Base-by-base conservation (phyloP, 2,888 invertebrate genomes). In the Diarsia rubi region DNA sequence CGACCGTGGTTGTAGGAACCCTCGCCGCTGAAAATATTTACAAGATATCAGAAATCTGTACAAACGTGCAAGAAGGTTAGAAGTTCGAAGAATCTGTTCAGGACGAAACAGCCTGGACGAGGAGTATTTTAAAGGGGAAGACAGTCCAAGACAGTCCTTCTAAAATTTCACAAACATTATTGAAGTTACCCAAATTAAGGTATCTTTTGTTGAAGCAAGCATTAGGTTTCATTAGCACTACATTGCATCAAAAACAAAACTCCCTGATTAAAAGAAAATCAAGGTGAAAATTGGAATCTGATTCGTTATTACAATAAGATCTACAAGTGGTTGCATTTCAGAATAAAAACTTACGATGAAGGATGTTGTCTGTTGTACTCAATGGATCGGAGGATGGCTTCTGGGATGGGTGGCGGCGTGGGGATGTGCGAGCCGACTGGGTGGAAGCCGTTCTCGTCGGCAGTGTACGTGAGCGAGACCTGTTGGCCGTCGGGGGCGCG, bases 401-500 rank as follows among this genome's bases (percentile, higher is more conserved):
- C 97, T 3, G 97, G 97, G 85, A 97, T 97, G 24, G 97, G 97
- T 5, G 97, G 97, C 3, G 97, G 96, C 0, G 97, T 97, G 66
- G 97, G 97, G 42, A 97, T 92, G 88, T 97, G 97, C 1, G 96
- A 96, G 74, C 97, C 97, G 78, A 91, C 94, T 66, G 97, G 97
- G 88, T 97, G 97, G 95, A 97, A 97, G 75, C 97, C 97, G 88
- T 97, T 97, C 91, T 98, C 97, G 88, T 98, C 98, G 60, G 98
- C 97, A 65, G 97, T 95, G 94, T 98, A 98, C n/a, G 97, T 95
- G 73, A 98, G 92, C 49, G 97, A 96, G 86, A 97, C 96, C 82
- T 97, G 94, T 83, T 97, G 96, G 67, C 97, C 97, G 85, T 97
- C 97, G 3, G 97, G 97, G 1, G 97, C 97, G 44, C 97, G 97